These are phyloP conservation scores for Alosa sapidissima DNA, from an alignment of 2,797 vertebrate species.

Conservation along the genomic window DNA sequence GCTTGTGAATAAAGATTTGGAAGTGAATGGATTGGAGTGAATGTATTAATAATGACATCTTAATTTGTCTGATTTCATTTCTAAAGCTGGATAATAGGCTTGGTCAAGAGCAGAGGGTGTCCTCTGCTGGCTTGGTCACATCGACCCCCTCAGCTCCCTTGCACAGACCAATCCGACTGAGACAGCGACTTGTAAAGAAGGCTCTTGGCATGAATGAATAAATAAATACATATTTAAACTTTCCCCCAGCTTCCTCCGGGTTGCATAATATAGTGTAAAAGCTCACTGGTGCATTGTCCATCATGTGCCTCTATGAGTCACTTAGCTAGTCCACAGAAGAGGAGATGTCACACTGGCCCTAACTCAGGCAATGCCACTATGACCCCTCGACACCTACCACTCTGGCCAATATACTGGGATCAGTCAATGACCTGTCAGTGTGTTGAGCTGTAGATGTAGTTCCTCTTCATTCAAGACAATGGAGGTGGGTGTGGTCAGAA, in stretches of 20 bases:
- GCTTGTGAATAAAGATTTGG: neutral
- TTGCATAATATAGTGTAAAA: neutral
- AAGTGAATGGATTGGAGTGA: neutral
- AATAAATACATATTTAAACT: conserved; percentile 16
- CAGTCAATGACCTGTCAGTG: neutral
- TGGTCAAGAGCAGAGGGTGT: conserved; percentile 29
- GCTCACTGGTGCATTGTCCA: neutral
- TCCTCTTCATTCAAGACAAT: neutral
- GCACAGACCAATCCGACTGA: neutral
- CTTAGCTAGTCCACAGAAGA: neutral
- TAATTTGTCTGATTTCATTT: conserved; percentile 23
- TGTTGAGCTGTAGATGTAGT: neutral
- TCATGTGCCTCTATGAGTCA: neutral
- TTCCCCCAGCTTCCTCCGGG: neutral
- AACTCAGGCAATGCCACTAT: neutral
- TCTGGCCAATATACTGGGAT: neutral
- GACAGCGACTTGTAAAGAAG: conserved; percentile 3
- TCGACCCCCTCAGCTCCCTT: neutral
- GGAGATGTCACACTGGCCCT: neutral
- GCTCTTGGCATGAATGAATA: neutral
- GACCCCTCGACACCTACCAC: neutral
- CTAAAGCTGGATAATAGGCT: neutral
- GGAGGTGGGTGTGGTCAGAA: neutral
- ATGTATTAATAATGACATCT: neutral
- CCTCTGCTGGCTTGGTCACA: conserved; percentile 15